Evolutionary conservation across 2,888 invertebrate species (phyloP), one percentile per base, ranked within the genome.

Genomic region (Cheilosia vulpina): DNA sequence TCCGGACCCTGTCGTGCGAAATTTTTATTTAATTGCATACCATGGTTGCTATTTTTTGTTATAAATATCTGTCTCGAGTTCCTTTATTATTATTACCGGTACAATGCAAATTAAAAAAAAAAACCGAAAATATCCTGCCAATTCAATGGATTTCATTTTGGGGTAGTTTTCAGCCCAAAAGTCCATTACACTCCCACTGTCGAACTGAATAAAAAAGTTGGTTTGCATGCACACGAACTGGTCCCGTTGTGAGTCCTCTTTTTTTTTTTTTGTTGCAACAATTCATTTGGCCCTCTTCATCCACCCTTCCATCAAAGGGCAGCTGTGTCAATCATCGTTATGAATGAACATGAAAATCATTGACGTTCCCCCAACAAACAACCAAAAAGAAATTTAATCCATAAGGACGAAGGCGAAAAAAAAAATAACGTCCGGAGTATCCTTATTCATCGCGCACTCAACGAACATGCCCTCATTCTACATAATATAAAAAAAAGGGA

Each of bases 301-400:
- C 21, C 31, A n/a, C 24, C 31, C 62, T 63, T 50, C 31, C 38
- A 45, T 47, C 58, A 73, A 68, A 77, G 77, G 76, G 68, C 81
- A 85, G 81, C 76, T 85, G 84, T 80, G 85, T 80, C 85, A 85
- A 85, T 77, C 85, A 81, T 81, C 85, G 85, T 81, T 85, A 85
- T 85, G 76, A 85, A 85, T 85, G 76, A 85, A 81, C 77, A 85
- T 72, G 58, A 77, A 81, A 85, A 77, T 77, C 85, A 81, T 76
- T 66, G 81, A 72, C 71, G 68, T 77, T 72, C 66, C 65, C 34
- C 45, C 43, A 63, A 57, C 31, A 57, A 47, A 52, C 53, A 76
- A 52, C n/a, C 27, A 41, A 27, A 50, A 69, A 50, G 21, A 66
- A 80, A 71, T 80, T 80, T 58, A 76, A 75, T 84, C 68, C 53